These are phyloP conservation scores for Catotricha subobsoleta DNA, from an alignment of 2,888 invertebrate genomes.

Conservation along the genomic window DNA sequence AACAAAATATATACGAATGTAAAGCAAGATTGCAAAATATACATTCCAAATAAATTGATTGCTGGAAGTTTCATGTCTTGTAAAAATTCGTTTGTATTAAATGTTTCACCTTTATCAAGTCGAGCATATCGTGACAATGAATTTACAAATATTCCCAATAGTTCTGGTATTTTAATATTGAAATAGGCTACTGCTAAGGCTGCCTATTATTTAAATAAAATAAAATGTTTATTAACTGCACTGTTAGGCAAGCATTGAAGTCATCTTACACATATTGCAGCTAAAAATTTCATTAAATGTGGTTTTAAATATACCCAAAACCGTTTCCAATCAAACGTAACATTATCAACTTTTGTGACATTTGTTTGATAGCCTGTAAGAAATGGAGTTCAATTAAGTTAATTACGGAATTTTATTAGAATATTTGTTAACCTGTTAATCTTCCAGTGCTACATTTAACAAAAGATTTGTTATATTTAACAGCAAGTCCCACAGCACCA, in stretches of 20 bases:
- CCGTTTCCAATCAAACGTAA: constrained; percentile 59
- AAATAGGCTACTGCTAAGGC: constrained; percentile 72
- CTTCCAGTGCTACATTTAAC: constrained; percentile 23
- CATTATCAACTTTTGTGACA: constrained; percentile 29
- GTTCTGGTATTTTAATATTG: constrained; percentile 75
- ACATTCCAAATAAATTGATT: constrained; percentile 24
- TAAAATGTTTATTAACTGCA: not conserved
- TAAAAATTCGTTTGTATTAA: constrained; percentile 20
- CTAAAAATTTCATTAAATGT: constrained; percentile 54
- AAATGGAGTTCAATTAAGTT: not conserved
- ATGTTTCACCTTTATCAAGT: constrained; percentile 27
- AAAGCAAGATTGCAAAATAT: constrained; percentile 45
- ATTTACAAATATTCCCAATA: constrained; percentile 70
- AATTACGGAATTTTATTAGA: not conserved
- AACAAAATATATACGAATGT: constrained; percentile 82
- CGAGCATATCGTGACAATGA: constrained; percentile 42
- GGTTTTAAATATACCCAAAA: constrained; percentile 57
- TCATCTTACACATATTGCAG: constrained; percentile 58
- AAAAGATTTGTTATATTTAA: not conserved
- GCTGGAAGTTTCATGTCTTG: constrained; percentile 24
- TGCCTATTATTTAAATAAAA: constrained; percentile 37
- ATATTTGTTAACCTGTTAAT: constrained; percentile 14
- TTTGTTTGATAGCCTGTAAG: constrained; percentile 3
- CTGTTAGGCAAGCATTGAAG: constrained; percentile 1
- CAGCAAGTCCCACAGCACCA: not conserved